Evolutionary conservation across 2,888 invertebrate species (phyloP).

Genomic region (Conops quadrifasciatus): DNA sequence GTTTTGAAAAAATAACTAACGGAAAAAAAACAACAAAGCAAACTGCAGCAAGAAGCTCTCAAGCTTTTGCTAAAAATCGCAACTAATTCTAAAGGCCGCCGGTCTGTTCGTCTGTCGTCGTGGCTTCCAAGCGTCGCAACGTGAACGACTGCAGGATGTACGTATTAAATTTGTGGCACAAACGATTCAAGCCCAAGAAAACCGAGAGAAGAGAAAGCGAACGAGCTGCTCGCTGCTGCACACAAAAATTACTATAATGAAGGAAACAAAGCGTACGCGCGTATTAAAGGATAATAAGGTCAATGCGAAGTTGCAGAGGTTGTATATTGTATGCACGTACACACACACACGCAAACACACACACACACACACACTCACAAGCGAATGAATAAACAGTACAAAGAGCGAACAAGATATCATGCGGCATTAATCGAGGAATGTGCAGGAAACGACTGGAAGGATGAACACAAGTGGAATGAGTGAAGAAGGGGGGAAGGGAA

Average conservation of each 20-base stretch:
- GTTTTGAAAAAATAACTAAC: not conserved
- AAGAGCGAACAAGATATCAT: too few relatives aligned
- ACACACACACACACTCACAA: not conserved
- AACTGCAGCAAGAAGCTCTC: not conserved
- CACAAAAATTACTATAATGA: not conserved
- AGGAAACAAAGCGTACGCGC: conserved; percentile 8
- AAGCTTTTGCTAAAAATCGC: not conserved
- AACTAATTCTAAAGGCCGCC: not conserved
- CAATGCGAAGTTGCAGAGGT: conserved; percentile 20
- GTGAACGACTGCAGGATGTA: not conserved
- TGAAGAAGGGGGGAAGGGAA: not conserved
- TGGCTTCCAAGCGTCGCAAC: too few relatives aligned
- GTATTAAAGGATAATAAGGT: conserved; percentile 23
- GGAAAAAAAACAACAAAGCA: not conserved
- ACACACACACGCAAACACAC: not conserved
- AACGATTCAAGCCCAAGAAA: conserved; percentile 12
- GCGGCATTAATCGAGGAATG: too few relatives aligned
- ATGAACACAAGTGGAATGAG: not conserved
- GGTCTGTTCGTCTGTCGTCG: too few relatives aligned
- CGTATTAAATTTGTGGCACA: not conserved
- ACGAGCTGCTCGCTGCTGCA: not conserved
- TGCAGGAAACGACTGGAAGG: not conserved
- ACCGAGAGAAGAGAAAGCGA: conserved; percentile 17
- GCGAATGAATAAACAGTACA: too few relatives aligned
- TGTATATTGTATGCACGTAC: too few relatives aligned